Conservation (phyloP, 2,797 vertebrate species). For the Acanthiza pusilla region DNA sequence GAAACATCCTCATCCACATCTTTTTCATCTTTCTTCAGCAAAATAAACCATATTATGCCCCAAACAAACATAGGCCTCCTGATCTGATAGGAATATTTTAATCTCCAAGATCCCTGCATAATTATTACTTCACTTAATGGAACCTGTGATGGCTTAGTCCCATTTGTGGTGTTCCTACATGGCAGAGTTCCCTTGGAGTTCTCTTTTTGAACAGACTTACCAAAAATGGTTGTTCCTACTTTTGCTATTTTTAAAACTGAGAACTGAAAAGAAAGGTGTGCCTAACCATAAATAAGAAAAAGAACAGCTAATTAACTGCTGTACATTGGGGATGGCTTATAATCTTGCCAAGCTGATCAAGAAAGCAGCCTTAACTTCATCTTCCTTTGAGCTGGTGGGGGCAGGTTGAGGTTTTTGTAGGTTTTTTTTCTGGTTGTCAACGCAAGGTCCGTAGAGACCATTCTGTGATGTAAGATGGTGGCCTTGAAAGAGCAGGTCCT, state of each 20-base stretch:
- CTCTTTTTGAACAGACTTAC: neutral
- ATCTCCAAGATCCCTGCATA: neutral
- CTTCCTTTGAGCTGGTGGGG: neutral
- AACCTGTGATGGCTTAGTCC: neutral
- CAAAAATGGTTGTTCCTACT: neutral
- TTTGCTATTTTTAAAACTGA: neutral
- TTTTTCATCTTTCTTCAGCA: neutral
- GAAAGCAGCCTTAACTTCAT: neutral
- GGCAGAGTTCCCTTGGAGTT: neutral
- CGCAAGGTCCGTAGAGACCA: neutral
- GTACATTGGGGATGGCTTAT: neutral
- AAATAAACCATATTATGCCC: neutral
- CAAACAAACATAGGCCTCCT: neutral
- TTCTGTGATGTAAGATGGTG: neutral
- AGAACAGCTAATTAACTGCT: neutral
- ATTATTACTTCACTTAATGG: neutral
- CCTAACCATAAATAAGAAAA: neutral
- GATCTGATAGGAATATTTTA: neutral
- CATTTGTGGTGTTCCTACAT: neutral
- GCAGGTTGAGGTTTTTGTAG: accelerated
- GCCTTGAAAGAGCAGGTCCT: neutral
- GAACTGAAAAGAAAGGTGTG: neutral
- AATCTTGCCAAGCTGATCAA: neutral
- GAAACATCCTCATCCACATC: neutral
- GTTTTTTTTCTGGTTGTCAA: neutral